Evolutionary conservation across 2,888 invertebrate species (phyloP).

Genomic region (Parnassius orleans): DNA sequence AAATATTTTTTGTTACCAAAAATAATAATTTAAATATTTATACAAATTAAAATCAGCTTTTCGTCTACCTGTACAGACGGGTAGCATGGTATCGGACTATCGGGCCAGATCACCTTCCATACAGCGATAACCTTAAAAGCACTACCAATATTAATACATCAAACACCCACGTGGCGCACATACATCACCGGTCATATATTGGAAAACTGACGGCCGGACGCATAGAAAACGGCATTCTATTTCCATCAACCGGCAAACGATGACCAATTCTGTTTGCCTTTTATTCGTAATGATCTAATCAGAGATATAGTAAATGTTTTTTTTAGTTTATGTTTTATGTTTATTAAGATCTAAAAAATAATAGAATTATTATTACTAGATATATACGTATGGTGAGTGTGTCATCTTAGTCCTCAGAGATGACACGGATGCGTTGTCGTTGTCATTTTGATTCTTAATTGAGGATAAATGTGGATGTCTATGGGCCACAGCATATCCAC

Average conservation of each 20-base stretch:
- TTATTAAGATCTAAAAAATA: too few species aligned
- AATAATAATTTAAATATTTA: too few species aligned
- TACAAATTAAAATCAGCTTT: slow-evolving; percentile 24
- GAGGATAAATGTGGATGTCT: too few species aligned
- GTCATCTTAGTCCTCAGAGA: too few species aligned
- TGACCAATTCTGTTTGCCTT: slow-evolving; percentile 3
- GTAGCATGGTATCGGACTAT: slow-evolving; percentile 72
- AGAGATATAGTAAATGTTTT: too few species aligned
- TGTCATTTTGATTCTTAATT: too few species aligned
- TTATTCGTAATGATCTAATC: not conserved
- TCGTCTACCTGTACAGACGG: slow-evolving; percentile 44
- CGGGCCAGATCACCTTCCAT: slow-evolving; percentile 79
- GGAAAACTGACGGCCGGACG: slow-evolving; percentile 14
- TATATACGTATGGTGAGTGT: too few species aligned
- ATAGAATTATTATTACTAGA: too few species aligned
- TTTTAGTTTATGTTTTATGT: too few species aligned
- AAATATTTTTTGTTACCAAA: too few species aligned
- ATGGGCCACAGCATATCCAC: too few species aligned
- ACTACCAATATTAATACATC: slow-evolving; percentile 77
- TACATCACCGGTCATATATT: slow-evolving; percentile 28
- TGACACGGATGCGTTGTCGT: too few species aligned
- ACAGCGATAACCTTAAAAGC: slow-evolving; percentile 79
- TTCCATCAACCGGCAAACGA: slow-evolving; percentile 16
- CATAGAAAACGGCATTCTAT: slow-evolving; percentile 21
- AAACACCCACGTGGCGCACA: slow-evolving; percentile 65